Evolutionary conservation across 1,140 invertebrate genomes (phyloP).

Genomic region (Lithobius niger): DNA sequence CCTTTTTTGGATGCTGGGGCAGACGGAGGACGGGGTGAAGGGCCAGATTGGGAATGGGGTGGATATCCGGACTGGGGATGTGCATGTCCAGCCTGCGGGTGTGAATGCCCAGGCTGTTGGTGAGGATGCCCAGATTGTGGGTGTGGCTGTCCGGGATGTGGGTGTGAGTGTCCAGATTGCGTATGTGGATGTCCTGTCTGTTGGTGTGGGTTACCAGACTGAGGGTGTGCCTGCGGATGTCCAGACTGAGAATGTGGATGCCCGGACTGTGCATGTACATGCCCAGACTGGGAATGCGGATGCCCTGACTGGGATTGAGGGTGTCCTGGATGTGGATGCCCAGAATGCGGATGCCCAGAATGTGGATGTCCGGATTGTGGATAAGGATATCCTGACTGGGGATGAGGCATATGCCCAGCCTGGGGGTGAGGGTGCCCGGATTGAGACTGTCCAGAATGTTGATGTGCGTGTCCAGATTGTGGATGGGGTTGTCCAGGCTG

Average conservation of each 20-base stretch:
- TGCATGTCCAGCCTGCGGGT: too few species aligned
- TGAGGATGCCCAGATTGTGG: too few species aligned
- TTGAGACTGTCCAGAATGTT: not conserved
- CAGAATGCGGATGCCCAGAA: slow-evolving; percentile 12
- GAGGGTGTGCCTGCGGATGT: not conserved
- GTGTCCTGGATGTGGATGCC: not conserved
- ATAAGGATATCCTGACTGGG: too few species aligned
- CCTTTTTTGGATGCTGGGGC: slow-evolving; percentile 9
- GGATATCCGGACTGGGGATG: slow-evolving; percentile 9
- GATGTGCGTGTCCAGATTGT: not conserved
- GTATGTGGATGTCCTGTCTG: slow-evolving; percentile 1
- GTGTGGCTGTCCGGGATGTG: slow-evolving; percentile 1
- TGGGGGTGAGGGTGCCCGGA: too few species aligned
- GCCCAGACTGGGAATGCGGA: too few species aligned
- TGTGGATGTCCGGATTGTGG: slow-evolving; percentile 11
- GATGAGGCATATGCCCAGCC: too few species aligned
- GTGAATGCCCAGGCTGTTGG: too few species aligned
- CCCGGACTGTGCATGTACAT: too few species aligned
- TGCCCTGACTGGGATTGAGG: slow-evolving; percentile 7
- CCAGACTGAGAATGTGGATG: too few species aligned
- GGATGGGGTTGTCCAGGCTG: not conserved
- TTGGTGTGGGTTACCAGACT: not conserved
- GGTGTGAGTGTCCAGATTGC: not conserved
- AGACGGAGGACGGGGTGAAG: not conserved
- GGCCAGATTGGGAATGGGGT: slow-evolving; percentile 14